Evolutionary conservation across 2,888 invertebrate species (phyloP), one percentile per base, ranked within the genome.

Genomic region (Philaethria dido): DNA sequence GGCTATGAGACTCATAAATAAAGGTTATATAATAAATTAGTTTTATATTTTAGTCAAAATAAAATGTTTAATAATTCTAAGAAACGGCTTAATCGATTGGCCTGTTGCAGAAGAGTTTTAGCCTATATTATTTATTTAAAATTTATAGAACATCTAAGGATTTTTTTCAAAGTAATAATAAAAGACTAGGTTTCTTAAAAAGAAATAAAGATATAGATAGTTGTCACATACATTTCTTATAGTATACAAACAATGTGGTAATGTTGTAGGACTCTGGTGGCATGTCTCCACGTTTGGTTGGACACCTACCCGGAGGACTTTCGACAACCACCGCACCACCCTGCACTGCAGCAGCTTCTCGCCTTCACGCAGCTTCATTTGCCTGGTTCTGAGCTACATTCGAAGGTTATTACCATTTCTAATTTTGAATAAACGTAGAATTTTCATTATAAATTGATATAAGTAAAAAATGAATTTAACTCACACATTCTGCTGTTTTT

Each of bases 221-320:
- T n/a, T 33, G 4, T 33, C 1, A 50, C 9, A n/a, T 48, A 2
- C 14, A 20, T 48, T 48, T 22, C 5, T 25, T 9, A 29, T 50
- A 16, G 9, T 9, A 33, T 52, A 29, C 3, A 29, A n/a, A 60
- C 8, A 18, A 47, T 66, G 29, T 44, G 47, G 42, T 48, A 44
- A 33, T 69, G 62, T 72, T 73, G 64, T 67, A 97, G 96, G 89
- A 97, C 97, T 73, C 94, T 98, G 85, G 95, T 98, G 78, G 96
- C 97, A 75, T 97, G 97, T 71, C 94, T 99, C 74, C 98, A 98
- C 84, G 98, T 99, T 52, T 99, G 99, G 99, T 89, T 99, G 83
- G 99, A 99, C 91, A 97, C 97, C 68, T 99, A 98, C 87, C 98
- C 98, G 47, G 99, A 99, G 88, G 99, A 99, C 91, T 97, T 97